These are phyloP conservation scores for Conus betulinus DNA, from an alignment of 1,140 invertebrate genomes.

Conservation along the genomic window DNA sequence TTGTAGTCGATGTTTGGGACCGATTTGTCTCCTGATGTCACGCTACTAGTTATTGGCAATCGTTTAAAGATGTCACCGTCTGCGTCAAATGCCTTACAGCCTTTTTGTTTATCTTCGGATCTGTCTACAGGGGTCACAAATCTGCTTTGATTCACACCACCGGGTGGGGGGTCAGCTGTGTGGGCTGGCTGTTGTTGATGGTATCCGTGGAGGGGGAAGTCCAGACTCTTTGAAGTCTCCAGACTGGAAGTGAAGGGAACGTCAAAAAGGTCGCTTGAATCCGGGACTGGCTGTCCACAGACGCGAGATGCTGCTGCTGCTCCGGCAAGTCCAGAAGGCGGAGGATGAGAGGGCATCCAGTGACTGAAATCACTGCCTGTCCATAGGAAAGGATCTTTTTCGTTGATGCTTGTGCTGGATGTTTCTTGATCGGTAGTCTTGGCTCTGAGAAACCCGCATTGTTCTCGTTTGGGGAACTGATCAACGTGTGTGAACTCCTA, in stretches of 20 bases:
- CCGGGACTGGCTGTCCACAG: not conserved
- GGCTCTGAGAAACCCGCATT: not conserved
- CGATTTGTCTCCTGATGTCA: not conserved
- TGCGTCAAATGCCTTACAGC: not conserved
- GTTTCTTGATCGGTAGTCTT: not conserved
- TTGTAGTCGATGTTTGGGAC: not conserved
- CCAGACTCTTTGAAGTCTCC: not conserved
- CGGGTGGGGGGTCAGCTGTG: not conserved
- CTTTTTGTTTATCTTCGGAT: not conserved
- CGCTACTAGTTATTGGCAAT: not conserved
- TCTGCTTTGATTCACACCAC: not conserved
- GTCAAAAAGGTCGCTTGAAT: not conserved
- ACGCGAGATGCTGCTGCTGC: not conserved
- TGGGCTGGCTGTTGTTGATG: not conserved
- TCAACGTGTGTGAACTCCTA: not conserved
- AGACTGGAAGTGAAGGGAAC: not conserved
- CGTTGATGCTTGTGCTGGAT: not conserved
- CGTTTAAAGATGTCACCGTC: not conserved
- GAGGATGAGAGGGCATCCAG: not conserved
- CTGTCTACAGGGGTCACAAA: not conserved
- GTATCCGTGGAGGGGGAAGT: not conserved
- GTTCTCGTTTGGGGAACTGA: not conserved
- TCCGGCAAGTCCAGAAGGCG: not conserved
- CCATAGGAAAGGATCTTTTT: not conserved
- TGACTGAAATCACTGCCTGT: not conserved